phyloP scores from a whole-genome alignment of 2,888 invertebrate genomes.

The Lasioglossum malachurum region DNA sequence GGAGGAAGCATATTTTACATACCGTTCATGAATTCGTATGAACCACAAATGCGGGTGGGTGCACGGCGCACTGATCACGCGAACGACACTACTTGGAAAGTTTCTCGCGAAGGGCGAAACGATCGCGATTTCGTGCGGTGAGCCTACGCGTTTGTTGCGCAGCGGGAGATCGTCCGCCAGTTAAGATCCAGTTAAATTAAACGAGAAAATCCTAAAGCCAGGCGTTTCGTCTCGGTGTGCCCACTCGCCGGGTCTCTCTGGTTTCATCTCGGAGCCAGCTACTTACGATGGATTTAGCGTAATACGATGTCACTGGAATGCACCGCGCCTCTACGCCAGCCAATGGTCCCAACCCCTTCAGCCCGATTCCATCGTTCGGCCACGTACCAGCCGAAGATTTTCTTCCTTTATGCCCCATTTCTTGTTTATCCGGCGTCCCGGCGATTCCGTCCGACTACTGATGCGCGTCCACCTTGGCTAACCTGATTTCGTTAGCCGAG shows the following conservation, averaged over 20 bases:
- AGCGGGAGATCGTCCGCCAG: not conserved
- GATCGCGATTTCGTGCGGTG: not conserved
- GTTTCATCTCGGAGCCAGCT: constrained; percentile 56
- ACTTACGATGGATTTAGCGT: constrained; percentile 71
- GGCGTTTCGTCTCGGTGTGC: constrained; percentile 38
- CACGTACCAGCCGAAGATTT: constrained; percentile 36
- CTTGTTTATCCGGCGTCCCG: constrained; percentile 30
- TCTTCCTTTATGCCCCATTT: constrained; percentile 33
- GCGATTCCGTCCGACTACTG: not conserved
- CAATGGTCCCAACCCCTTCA: constrained; percentile 42
- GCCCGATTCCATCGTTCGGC: constrained; percentile 35
- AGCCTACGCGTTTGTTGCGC: not conserved
- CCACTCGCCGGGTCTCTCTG: constrained; percentile 22
- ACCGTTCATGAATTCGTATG: not conserved
- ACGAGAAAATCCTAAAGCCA: constrained; percentile 47
- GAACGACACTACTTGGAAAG: not conserved
- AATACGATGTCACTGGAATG: constrained; percentile 63
- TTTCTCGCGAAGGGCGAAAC: not conserved
- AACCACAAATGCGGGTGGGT: not conserved
- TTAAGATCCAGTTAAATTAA: constrained; percentile 63
- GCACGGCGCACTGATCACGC: not conserved
- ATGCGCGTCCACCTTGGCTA: not conserved
- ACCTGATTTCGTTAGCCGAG: not conserved
- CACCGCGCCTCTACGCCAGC: constrained; percentile 17
- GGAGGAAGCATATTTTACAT: too few species aligned